Base-by-base conservation (phyloP, 2,888 invertebrate genomes). In the Trachelus iudaicus region DNA sequence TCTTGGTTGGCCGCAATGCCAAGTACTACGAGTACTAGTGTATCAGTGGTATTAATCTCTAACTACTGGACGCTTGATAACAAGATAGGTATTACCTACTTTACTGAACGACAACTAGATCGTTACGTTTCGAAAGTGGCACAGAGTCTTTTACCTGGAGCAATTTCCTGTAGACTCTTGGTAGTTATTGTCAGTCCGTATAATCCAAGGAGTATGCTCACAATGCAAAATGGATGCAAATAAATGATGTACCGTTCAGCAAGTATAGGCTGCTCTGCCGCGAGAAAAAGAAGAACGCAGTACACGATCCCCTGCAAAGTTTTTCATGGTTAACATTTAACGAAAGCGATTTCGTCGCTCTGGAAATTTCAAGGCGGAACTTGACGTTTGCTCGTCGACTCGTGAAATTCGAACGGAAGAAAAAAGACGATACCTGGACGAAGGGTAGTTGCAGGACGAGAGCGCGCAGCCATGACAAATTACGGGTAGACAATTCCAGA, bases 171-270 rank as follows among this genome's bases (percentile, higher is more conserved):
- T 88, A 95, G 78, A 91, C 93, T 91, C 82, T 93, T 93, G 34
- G 94, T 93, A 6, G 94, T 92, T 93, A 96, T 95, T 69, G 93
- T 93, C 87, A 95, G 93, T 1, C 95, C 95, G 94, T 95, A 96
- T 73, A 96, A 92, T 23, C 95, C 95, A 35, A 94, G 91, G 11
- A 96, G 90, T 80, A 96, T 95, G 11, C 95, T 96, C 3, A 92
- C 90, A 4, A 94, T 93, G 69, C 95, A 92, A 73, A 95, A 90
- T 1, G 95, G 95, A 90, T 95, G 95, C 78, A 95, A 91, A 89
- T 93, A 95, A 85, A 94, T 89, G 87, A 84, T 82, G 76, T 89
- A 90, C 75, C 80, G 86, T 30, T 76, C 77, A 30, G 82, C 84
- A 30, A 88, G 80, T 68, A 81, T 77, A 15, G 89, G 84, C 75